Evolutionary conservation across 1,140 invertebrate genomes (phyloP), one percentile per base, ranked within the genome.

Genomic region (Lysiphlebus fabarum): DNA sequence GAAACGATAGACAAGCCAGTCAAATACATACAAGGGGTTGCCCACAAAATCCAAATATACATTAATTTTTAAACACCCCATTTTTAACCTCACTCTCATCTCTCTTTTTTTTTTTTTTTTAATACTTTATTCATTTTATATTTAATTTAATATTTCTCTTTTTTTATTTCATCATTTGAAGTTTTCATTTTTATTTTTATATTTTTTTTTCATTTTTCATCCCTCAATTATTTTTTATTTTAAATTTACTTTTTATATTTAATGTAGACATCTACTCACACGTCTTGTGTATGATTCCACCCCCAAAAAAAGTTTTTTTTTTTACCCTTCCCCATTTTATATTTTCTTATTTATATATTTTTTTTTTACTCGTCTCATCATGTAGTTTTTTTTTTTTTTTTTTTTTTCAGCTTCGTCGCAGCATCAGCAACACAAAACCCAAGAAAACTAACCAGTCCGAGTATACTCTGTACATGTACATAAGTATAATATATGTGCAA

Each of bases 31-130:
- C 56, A 49, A 55, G 53, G 64, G 64, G 64, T 63, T 56, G 61
- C 59, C 33, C 59, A 44, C 59, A 61, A 62, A 66, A 66, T 62
- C 17, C 17, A 26, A 26, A 66, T 63, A 66, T 66, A 66, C 64
- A 66, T 66, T 66, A 66, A 66, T 66, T 66, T 26, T 45, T 34
- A 9, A 26, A 10, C n/a, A 11, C 34, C 56, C 56, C 33, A 9
- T 33, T 26, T 26, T 8, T 14, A 33, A 26, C 45, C 47, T 17
- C 40, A 12, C 17, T 6, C 56, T 6, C n/a, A n/a, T n/a, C n/a
- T n/a, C n/a, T n/a, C n/a, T n/a, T n/a, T n/a, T n/a, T n/a, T 40
- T 14, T 10, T 37, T 37, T 36, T n/a, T 34, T 50, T 36, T n/a
- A 6, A 10, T 34, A 37, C 9, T 38, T 33, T 12, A 7, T 17